Conservation (phyloP, 2,797 vertebrate genomes). For the Crenuchus spilurus region DNA sequence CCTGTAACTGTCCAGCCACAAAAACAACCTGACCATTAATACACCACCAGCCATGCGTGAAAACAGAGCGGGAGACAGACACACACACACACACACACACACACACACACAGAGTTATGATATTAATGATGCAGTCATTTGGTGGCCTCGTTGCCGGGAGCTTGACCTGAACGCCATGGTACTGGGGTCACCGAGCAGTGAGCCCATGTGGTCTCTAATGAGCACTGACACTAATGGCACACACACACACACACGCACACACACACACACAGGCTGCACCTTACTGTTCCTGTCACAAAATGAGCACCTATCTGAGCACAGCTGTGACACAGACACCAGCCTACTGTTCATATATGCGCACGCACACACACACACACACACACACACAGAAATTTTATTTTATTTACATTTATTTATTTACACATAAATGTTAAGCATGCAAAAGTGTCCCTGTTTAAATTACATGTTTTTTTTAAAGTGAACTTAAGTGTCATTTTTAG, state of each 20-base stretch:
- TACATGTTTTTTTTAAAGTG: too few species aligned
- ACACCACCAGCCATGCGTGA: background rate
- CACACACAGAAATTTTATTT: too few species aligned
- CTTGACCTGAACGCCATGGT: constrained; percentile 76
- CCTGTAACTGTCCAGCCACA: background rate
- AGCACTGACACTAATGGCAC: constrained; percentile 71
- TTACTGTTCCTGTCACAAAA: constrained; percentile 32
- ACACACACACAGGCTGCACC: constrained; percentile 21
- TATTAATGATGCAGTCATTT: constrained; percentile 83
- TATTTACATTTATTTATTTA: too few species aligned
- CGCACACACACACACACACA: constrained; percentile 52
- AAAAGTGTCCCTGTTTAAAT: too few species aligned
- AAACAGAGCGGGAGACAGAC: background rate
- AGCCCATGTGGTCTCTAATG: constrained; percentile 80
- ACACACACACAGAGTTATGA: constrained; percentile 69
- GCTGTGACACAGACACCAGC: constrained; percentile 27
- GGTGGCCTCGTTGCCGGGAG: constrained; percentile 73
- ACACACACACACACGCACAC: constrained; percentile 9
- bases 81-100: constrained; percentile 33
- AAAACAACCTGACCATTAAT: constrained; percentile 8
- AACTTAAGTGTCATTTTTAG: too few species aligned
- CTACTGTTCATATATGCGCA: background rate
- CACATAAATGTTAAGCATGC: too few species aligned
- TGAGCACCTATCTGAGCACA: background rate
- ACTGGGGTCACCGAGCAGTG: constrained; percentile 79